Conservation (phyloP, 2,113 vertebrate genomes). For the Plecotus auritus region DNA sequence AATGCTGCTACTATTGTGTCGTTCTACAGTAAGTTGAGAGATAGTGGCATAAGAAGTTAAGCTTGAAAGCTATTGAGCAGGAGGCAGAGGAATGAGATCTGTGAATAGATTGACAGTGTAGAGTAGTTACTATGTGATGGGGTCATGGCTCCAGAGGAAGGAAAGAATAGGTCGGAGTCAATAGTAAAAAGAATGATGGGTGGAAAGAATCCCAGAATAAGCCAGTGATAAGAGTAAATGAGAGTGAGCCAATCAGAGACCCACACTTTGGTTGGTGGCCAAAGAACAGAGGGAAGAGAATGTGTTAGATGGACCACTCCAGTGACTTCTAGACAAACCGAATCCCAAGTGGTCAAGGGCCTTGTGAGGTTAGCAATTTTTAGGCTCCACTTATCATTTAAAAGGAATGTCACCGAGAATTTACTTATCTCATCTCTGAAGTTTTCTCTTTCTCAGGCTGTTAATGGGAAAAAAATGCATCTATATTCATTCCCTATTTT, state of each 20-base stretch:
- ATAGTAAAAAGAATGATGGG: background rate
- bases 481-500: background rate
- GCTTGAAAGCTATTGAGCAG: background rate
- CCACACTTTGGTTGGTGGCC: background rate
- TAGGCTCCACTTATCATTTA: background rate
- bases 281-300: background rate
- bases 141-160: background rate
- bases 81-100: background rate
- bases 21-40: background rate
- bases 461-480: background rate
- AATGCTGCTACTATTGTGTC: background rate
- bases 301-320: background rate
- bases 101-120: background rate
- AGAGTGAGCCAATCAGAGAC: background rate
- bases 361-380: background rate
- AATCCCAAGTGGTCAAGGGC: background rate
- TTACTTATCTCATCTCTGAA: background rate
- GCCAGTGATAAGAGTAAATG: background rate
- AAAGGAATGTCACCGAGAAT: slow-evolving; percentile 10
- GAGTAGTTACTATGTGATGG: background rate
- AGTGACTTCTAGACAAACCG: background rate
- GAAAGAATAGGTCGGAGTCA: background rate
- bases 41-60: background rate
- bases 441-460: background rate
- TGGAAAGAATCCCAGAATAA: background rate